A percentile compares a stretch with the other conserved stretches of the same genome.
phyloP scores from a whole-genome alignment of 2,113 vertebrate genomes.

The Columba janthina region DNA sequence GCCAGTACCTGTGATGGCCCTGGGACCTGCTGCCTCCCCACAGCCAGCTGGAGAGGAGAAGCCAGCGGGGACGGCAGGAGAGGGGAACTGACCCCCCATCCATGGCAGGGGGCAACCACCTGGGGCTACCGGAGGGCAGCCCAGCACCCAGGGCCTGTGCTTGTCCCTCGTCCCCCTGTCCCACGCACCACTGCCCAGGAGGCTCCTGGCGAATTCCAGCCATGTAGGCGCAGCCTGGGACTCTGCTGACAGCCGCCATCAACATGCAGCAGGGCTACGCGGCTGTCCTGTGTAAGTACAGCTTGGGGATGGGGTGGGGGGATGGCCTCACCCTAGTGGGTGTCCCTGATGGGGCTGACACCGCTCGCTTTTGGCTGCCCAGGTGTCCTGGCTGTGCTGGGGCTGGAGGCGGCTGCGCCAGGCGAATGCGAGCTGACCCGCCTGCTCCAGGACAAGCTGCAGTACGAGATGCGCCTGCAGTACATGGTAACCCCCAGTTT shows the following conservation, averaged over 20 bases:
- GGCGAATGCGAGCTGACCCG: conserved; percentile 36
- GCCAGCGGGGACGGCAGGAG: not conserved
- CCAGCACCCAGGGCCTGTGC: not conserved
- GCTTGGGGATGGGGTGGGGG: not conserved
- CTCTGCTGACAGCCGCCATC: not conserved
- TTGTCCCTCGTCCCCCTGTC: not conserved
- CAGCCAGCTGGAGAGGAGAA: not conserved
- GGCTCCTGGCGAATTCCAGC: not conserved
- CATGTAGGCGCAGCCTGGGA: conserved; percentile 27
- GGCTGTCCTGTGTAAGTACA: conserved; percentile 51
- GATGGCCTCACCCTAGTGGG: not conserved
- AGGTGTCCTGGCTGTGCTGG: conserved; percentile 44
- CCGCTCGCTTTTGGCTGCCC: not conserved
- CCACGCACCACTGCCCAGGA: not conserved
- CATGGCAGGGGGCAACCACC: conserved; percentile 22
- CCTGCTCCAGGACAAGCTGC: conserved; percentile 56
- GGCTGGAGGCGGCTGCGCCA: not conserved
- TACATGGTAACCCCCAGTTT: conserved; percentile 27
- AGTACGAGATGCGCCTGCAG: conserved; percentile 37
- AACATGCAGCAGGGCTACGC: conserved; percentile 42
- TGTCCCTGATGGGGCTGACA: not conserved
- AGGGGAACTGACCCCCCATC: conserved; percentile 34
- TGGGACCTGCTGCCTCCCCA: not conserved
- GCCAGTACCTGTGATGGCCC: not conserved
- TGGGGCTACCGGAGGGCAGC: not conserved